Conservation (phyloP, 2,797 vertebrate genomes). For the Channallabes apus region DNA sequence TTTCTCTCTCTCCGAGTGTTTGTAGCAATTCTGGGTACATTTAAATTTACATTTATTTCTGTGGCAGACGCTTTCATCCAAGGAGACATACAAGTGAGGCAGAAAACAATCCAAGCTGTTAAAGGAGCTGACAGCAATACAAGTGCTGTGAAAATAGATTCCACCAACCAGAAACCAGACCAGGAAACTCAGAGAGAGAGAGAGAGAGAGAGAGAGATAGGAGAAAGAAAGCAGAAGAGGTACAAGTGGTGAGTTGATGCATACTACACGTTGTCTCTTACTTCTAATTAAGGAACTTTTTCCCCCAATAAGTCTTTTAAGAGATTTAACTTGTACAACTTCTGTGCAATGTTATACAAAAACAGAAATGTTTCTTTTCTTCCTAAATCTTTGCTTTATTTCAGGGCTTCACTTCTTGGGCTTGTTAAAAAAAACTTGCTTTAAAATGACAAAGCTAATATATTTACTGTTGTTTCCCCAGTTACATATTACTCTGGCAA, state of each 20-base stretch:
- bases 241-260: too few relatives aligned
- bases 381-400: neutral
- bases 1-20: neutral
- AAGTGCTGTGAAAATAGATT: constrained; percentile 12
- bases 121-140: constrained; percentile 21
- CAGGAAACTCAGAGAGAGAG: neutral
- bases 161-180: constrained; percentile 18
- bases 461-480: neutral
- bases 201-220: neutral
- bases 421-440: too few relatives aligned
- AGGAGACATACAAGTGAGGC: constrained; percentile 30
- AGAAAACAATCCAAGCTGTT: constrained; percentile 21
- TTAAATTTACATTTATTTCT: constrained; percentile 27
- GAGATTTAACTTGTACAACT: neutral
- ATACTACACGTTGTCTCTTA: neutral
- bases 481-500: neutral
- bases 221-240: neutral
- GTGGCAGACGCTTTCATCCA: constrained; percentile 28
- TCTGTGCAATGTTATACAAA: neutral
- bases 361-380: neutral
- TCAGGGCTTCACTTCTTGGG: neutral
- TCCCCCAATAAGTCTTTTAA: neutral
- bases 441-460: neutral
- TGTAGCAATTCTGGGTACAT: constrained; percentile 32
- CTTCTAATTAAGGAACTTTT: neutral